Evolutionary conservation across 2,797 vertebrate species (phyloP).

Genomic region (Carcharodon carcharias): DNA sequence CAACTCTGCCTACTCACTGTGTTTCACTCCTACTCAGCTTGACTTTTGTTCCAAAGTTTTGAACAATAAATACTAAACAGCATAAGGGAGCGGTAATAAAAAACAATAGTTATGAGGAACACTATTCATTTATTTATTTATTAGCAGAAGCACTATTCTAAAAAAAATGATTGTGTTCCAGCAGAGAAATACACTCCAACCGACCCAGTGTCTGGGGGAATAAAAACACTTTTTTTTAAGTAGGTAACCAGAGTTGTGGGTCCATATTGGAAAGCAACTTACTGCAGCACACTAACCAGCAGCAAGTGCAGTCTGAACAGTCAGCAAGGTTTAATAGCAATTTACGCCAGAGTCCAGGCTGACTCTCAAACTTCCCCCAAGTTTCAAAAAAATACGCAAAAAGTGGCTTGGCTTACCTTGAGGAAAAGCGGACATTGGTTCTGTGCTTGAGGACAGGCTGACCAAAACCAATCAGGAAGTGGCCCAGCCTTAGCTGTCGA

Average conservation of each 20-base stretch:
- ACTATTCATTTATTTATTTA: not conserved
- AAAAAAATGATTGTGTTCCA: not conserved
- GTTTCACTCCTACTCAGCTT: not conserved
- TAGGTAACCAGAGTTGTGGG: not conserved
- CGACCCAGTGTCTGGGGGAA: not conserved
- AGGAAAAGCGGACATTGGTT: slow-evolving; percentile 97
- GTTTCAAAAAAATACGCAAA: not conserved
- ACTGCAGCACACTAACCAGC: not conserved
- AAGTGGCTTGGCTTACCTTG: slow-evolving; percentile 67
- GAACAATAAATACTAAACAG: not conserved
- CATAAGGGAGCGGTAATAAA: no score
- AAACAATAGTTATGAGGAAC: not conserved
- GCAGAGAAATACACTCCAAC: not conserved
- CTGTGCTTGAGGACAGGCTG: slow-evolving; percentile 95
- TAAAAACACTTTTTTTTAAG: not conserved
- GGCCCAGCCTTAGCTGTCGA: slow-evolving; percentile 95
- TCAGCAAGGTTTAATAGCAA: not conserved
- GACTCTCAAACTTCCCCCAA: not conserved
- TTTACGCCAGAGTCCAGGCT: no score
- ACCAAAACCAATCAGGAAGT: slow-evolving; percentile 97
- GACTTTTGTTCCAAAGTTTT: not conserved
- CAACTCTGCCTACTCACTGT: not conserved
- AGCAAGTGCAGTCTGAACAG: not conserved
- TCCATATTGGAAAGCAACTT: not conserved
- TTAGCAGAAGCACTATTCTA: not conserved